Evolutionary conservation across 2,888 invertebrate species (phyloP).

Genomic region (Tenthredo mesomela): DNA sequence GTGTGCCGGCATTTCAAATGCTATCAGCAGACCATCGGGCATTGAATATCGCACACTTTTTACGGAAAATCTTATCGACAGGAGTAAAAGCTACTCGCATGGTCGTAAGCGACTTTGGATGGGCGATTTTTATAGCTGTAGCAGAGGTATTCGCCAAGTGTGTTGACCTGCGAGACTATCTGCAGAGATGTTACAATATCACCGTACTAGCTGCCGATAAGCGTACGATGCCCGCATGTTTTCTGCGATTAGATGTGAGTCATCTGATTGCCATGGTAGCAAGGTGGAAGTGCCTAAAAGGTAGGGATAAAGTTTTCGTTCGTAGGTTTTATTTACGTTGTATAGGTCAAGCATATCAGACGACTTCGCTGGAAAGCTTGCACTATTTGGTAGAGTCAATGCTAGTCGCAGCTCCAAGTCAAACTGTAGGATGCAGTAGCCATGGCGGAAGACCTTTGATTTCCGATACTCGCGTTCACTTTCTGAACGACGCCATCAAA

Average conservation of each 20-base stretch:
- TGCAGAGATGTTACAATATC: constrained; percentile 37
- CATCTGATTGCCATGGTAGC: constrained; percentile 43
- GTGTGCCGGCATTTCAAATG: no score
- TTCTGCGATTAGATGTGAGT: constrained; percentile 48
- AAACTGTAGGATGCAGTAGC: background rate
- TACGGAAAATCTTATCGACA: no score
- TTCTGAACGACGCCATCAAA: no score
- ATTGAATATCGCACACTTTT: no score
- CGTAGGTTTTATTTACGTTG: constrained; percentile 43
- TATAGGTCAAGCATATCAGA: constrained; percentile 48
- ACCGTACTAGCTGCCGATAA: background rate
- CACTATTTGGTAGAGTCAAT: background rate
- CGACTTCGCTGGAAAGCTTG: background rate
- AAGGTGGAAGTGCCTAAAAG: constrained; percentile 45
- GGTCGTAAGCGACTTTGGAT: constrained; percentile 31
- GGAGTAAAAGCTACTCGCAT: constrained; percentile 43
- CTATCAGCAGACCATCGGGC: no score
- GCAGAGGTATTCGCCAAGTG: constrained; percentile 47
- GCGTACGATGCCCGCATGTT: background rate
- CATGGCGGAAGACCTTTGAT: background rate
- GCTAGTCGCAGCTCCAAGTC: background rate
- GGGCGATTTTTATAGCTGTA: constrained; percentile 33
- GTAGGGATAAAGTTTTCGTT: constrained; percentile 8
- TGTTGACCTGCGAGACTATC: constrained; percentile 40
- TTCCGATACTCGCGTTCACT: no score